Evolutionary conservation across 1,140 invertebrate species (phyloP), one percentile per base, ranked within the genome.

Genomic region (Cyclina sinensis): DNA sequence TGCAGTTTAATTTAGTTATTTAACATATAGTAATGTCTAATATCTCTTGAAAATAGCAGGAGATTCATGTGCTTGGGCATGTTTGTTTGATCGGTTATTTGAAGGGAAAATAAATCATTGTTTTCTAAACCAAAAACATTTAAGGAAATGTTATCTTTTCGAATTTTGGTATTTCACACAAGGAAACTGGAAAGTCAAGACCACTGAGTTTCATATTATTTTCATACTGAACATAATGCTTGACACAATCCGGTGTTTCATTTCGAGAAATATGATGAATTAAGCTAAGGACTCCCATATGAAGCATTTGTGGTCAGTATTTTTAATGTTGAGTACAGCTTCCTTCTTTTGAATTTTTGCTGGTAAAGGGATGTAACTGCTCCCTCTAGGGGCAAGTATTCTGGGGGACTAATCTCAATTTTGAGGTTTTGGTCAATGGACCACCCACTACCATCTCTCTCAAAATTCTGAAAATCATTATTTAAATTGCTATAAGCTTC

Each of bases 401-500:
- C 59, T 30, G 32, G 4, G 1, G n/a, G 27, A 32, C 18, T 65
- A 18, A 65, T 9, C 27, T 30, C 59, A 1, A 65, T n/a, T 30
- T 65, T 65, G 9, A 65, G 27, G 9, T 30, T 65, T 7, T 32
- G 4, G 32, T 12, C 59, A 30, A 65, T 65, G n/a, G 59, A 30
- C 59, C 59, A 65, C 1, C 11, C 59, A 65, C 59, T 65, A 4
- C 59, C 59, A 88, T 88, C 86, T 9, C 78, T 51, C 32, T 88
- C 86, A 88, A 88, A 88, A 82, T 88, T 88, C 43, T 88, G 86
- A 82, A 46, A 82, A 68, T 27, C 21, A 35, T 48, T 57, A 39
- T 81, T 35, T 32, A 88, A 27, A 70, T 88, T 51, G 37, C 81
- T 46, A 27, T 39, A 88, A 14, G 76, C 86, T 27, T 81, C 57